These are phyloP conservation scores for Acleris sparsana DNA, from an alignment of 2,888 invertebrate genomes.

Conservation along the genomic window DNA sequence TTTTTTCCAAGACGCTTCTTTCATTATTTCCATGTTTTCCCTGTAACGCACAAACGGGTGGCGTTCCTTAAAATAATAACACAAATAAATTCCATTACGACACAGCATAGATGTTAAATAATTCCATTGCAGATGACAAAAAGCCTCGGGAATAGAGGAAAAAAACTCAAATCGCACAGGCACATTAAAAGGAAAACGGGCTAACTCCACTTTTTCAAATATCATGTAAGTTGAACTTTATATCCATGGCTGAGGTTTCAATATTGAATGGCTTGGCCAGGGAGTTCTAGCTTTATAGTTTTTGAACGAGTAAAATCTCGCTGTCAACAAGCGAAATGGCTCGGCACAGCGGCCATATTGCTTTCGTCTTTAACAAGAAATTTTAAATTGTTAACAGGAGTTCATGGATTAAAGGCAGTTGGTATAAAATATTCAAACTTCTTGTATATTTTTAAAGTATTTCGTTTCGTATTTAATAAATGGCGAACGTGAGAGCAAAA, in stretches of 20 bases:
- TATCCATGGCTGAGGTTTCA: too few relatives aligned
- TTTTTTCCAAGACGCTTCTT: too few relatives aligned
- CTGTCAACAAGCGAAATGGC: conserved; percentile 66
- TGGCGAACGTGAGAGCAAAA: too few relatives aligned
- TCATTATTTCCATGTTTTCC: not conserved
- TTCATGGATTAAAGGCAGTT: too few relatives aligned
- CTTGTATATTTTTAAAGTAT: too few relatives aligned
- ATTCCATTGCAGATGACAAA: conserved; percentile 57
- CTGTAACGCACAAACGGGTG: not conserved
- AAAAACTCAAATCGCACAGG: conserved; percentile 62
- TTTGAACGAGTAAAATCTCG: conserved; percentile 29
- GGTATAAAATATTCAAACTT: too few relatives aligned
- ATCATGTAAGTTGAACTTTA: too few relatives aligned
- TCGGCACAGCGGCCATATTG: conserved; percentile 51
- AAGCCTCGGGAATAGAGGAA: conserved; percentile 49
- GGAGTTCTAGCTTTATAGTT: too few relatives aligned
- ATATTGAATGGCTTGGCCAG: too few relatives aligned
- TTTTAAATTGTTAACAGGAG: conserved; percentile 47
- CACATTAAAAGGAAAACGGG: too few relatives aligned
- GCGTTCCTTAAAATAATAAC: conserved; percentile 12
- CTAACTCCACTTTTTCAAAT: too few relatives aligned
- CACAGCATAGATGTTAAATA: conserved; percentile 32
- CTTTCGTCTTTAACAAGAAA: conserved; percentile 54
- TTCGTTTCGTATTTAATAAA: too few relatives aligned
- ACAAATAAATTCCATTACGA: conserved; percentile 32